A percentile compares a stretch with the other conserved stretches of the same genome.
Conservation (phyloP, 2,113 vertebrate genomes). For the Miniopterus natalensis region DNA sequence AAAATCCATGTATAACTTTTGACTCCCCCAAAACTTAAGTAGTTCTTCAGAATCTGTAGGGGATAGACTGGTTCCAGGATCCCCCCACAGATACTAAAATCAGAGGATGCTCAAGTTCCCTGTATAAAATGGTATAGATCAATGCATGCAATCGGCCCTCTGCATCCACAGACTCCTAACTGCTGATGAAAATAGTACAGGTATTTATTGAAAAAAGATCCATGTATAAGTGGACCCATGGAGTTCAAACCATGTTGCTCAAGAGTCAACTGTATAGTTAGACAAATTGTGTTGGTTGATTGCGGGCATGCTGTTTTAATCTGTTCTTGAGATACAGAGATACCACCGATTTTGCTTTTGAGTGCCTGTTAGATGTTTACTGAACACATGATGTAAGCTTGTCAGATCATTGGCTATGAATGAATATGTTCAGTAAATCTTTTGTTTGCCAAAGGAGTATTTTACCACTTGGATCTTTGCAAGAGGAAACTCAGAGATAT, state of each 20-base stretch:
- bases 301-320: constrained; percentile 41
- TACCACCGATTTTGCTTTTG: constrained; percentile 29
- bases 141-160: not conserved
- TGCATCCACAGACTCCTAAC: not conserved
- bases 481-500: constrained; percentile 57
- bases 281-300: constrained; percentile 15
- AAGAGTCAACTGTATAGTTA: not conserved
- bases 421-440: constrained; percentile 28
- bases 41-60: not conserved
- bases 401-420: constrained; percentile 43
- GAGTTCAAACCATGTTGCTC: not conserved
- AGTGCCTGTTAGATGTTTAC: constrained; percentile 46
- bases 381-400: constrained; percentile 18
- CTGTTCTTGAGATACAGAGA: not conserved
- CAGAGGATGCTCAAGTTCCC: not conserved
- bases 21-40: not conserved
- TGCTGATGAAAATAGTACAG: not conserved
- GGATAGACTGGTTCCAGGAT: not conserved
- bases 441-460: constrained; percentile 72
- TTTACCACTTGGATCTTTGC: constrained; percentile 46
- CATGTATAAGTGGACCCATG: not conserved
- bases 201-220: not conserved
- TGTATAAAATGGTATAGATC: not conserved
- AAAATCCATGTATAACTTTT: not conserved
- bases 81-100: not conserved